These are phyloP conservation scores for Epinephelus moara DNA, from an alignment of 2,113 vertebrate genomes.

Conservation along the genomic window DNA sequence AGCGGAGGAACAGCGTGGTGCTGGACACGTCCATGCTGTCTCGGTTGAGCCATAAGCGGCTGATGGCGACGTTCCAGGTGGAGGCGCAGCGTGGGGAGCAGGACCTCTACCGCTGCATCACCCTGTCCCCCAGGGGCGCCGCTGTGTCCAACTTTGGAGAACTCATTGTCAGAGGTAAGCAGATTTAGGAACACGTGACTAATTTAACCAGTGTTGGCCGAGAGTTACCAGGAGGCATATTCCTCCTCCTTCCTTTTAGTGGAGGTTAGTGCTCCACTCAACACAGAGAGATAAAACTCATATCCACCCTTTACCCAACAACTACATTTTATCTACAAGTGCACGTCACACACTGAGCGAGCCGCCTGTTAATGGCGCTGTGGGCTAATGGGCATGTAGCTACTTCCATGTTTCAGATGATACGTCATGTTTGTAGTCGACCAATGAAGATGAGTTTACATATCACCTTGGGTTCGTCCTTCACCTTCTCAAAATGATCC, in stretches of 20 bases:
- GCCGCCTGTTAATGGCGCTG: no score
- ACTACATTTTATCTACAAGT: no score
- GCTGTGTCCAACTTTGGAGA: constrained; percentile 96
- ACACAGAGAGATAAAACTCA: neutral
- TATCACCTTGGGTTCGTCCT: no score
- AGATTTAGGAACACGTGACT: no score
- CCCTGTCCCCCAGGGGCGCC: constrained; percentile 88
- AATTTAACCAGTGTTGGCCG: neutral
- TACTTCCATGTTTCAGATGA: no score
- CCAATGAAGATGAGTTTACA: no score
- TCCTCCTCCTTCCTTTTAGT: neutral
- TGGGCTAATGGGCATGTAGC: no score
- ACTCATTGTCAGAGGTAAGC: constrained; percentile 94
- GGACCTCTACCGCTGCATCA: constrained; percentile 95
- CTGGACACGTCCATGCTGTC: constrained; percentile 84
- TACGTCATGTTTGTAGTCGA: no score
- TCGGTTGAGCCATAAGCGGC: constrained; percentile 90
- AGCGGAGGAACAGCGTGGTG: constrained; percentile 90
- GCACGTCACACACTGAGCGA: no score
- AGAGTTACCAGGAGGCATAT: neutral
- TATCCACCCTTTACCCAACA: neutral
- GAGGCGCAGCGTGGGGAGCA: constrained; percentile 86
- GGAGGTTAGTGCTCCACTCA: neutral
- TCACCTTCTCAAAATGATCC: no score
- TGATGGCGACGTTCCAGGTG: constrained; percentile 93